A percentile compares a stretch with the other conserved stretches of the same genome.
These are phyloP conservation scores for Crypturellus undulatus DNA, from an alignment of 2,113 vertebrate species.

Conservation along the genomic window DNA sequence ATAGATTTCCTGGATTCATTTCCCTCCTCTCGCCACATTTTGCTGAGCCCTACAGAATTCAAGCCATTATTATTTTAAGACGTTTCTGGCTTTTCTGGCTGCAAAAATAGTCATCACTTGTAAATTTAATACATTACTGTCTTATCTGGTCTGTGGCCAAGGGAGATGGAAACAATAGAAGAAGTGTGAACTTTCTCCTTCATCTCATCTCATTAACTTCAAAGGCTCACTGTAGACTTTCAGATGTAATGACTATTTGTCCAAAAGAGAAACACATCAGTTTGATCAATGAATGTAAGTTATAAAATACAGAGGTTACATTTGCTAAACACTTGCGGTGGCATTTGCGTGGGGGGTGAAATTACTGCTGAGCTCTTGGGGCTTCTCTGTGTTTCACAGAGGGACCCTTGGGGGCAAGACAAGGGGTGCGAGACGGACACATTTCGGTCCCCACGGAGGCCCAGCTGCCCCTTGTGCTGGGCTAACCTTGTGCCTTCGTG, in stretches of 20 bases:
- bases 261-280: slow-evolving; percentile 53
- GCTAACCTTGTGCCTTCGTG: fast-evolving
- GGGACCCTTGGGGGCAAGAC: background rate
- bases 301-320: slow-evolving; percentile 59
- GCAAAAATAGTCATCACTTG: slow-evolving; percentile 59
- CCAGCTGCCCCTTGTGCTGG: background rate
- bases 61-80: slow-evolving; percentile 46
- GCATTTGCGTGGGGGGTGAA: background rate
- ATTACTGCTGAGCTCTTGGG: background rate
- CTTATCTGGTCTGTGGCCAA: slow-evolving; percentile 51
- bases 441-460: background rate
- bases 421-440: background rate
- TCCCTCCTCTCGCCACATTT: background rate
- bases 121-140: slow-evolving; percentile 54
- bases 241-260: slow-evolving; percentile 59
- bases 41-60: slow-evolving; percentile 17
- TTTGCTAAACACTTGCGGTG: slow-evolving; percentile 35
- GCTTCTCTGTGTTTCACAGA: background rate
- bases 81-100: slow-evolving; percentile 36
- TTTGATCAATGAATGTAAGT: slow-evolving; percentile 47
- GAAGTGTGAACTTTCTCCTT: slow-evolving; percentile 71
- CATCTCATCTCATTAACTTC: slow-evolving; percentile 71
- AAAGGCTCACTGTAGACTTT: slow-evolving; percentile 51
- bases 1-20: background rate
- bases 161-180: slow-evolving; percentile 52